Evolutionary conservation across 2,113 vertebrate species (phyloP).

Genomic region (Ardeotis arabs): DNA sequence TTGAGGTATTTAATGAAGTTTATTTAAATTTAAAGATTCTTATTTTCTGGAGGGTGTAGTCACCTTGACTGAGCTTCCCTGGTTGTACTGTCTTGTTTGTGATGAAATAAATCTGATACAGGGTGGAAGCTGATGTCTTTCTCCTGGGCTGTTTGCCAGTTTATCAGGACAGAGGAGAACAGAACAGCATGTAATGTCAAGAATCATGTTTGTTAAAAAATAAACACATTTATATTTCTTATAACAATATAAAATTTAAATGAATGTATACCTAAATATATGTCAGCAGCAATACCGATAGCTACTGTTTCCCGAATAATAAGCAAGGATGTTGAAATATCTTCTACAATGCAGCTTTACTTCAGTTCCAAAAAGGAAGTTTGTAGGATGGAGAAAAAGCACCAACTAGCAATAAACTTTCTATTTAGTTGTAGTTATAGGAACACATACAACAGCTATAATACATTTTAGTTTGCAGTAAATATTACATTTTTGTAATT

Average conservation of each 20-base stretch:
- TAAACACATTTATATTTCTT: neutral
- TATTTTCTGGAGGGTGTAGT: neutral
- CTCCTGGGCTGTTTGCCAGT: neutral
- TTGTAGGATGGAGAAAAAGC: neutral
- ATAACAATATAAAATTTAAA: neutral
- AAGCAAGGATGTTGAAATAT: neutral
- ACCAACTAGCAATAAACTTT: neutral
- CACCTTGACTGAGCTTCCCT: neutral
- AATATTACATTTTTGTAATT: neutral
- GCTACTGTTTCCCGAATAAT: neutral
- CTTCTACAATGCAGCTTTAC: neutral
- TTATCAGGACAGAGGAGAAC: neutral
- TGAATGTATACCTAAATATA: neutral
- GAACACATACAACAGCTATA: neutral
- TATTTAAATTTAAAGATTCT: neutral
- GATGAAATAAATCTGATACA: neutral
- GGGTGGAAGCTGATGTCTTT: neutral
- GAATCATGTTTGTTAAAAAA: neutral
- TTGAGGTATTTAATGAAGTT: neutral
- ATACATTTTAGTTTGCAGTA: neutral
- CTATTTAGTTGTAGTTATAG: neutral
- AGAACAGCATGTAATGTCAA: neutral
- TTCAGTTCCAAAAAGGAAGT: neutral
- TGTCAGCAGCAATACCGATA: neutral
- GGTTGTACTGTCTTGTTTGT: neutral